Base-by-base conservation (phyloP, 2,113 vertebrate genomes). In the Saimiri boliviensis region DNA sequence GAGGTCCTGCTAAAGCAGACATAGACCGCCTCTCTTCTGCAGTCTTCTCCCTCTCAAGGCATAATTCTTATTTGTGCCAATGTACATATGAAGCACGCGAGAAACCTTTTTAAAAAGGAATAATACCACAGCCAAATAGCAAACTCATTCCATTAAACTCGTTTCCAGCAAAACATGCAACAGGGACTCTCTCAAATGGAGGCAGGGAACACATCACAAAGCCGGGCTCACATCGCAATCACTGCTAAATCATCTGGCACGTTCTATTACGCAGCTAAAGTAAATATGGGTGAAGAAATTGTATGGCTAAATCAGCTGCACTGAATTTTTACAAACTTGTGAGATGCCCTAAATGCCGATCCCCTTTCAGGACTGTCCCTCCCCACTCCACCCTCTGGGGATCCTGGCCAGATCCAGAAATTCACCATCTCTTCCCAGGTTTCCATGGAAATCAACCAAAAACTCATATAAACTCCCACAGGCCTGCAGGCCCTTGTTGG, bases 81-180 rank as follows among this genome's bases (percentile, higher is more conserved):
- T 73, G 45, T 54, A 73, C 4, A 1, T 25, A 52, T 73, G 66
- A 88, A 68, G 66, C 81, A 74, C 0, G 1, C 19, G 32, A 96
- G 91, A 93, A 93, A 27, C 35, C 32, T 68, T 84, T 86, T 73
- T 4, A 45, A 89, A 84, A 83, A 94, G 47, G 80, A 94, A 52
- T 21, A 37, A 83, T 21, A 81, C 42, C 30, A 73, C 35, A 30
- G 47, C 4, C 70, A 49, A 86, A 90, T 16, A 66, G 10, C 20
- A 94, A 47, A 71, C 40, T 52, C 86, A 80, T 79, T 85, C 70
- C 70, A 2, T 74, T 83, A 89, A 82, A 96, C 45, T 84, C 54
- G 93, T 93, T 92, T 97, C 71, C 76, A 96, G 71, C 85, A 94
- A 96, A 89, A 90, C 40, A 60, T 10, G 35, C 74, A 81, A 84